Percentiles rank a stretch among this genome's conserved stretches.
Conservation (phyloP, 2,797 vertebrate genomes). For the Carapus acus region DNA sequence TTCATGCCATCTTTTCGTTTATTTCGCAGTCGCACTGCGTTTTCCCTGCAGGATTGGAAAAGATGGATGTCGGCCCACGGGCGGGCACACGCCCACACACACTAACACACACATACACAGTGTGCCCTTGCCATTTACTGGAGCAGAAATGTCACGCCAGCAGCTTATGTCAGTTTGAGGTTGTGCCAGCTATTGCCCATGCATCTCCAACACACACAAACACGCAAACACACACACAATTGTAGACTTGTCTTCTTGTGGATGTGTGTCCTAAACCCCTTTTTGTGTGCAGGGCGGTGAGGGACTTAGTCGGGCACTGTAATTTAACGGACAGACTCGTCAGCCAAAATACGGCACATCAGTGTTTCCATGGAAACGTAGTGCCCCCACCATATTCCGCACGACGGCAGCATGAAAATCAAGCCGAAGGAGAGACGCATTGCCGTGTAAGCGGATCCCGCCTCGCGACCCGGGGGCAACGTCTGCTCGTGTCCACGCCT, state of each 20-base stretch:
- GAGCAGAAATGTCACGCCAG: slow-evolving; percentile 39
- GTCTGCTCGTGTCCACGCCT: slow-evolving; percentile 15
- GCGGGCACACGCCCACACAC: too few species aligned
- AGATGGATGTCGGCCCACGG: slow-evolving; percentile 35
- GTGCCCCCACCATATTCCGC: slow-evolving; percentile 57
- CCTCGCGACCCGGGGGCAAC: slow-evolving; percentile 3
- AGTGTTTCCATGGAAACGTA: slow-evolving; percentile 73
- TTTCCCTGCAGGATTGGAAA: slow-evolving; percentile 25
- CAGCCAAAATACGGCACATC: slow-evolving; percentile 57
- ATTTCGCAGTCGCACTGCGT: slow-evolving; percentile 42
- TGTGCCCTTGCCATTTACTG: slow-evolving; percentile 38
- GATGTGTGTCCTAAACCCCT: slow-evolving; percentile 34
- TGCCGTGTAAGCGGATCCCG: slow-evolving; percentile 44
- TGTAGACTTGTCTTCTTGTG: slow-evolving; percentile 4
- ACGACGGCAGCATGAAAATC: slow-evolving; percentile 44
- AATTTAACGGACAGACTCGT: slow-evolving; percentile 62
- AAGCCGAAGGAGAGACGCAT: slow-evolving; percentile 43
- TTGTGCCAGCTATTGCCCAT: slow-evolving; percentile 34
- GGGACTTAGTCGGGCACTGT: slow-evolving; percentile 48
- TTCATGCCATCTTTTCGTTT: slow-evolving; percentile 45
- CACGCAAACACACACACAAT: background rate
- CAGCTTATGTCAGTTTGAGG: slow-evolving; percentile 49
- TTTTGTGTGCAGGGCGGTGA: slow-evolving; percentile 20
- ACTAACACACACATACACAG: too few species aligned
- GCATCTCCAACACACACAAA: slow-evolving; percentile 3